Evolutionary conservation across 2,113 vertebrate genomes (phyloP), one percentile per base, ranked within the genome.

Genomic region (Gymnorhina tibicen): DNA sequence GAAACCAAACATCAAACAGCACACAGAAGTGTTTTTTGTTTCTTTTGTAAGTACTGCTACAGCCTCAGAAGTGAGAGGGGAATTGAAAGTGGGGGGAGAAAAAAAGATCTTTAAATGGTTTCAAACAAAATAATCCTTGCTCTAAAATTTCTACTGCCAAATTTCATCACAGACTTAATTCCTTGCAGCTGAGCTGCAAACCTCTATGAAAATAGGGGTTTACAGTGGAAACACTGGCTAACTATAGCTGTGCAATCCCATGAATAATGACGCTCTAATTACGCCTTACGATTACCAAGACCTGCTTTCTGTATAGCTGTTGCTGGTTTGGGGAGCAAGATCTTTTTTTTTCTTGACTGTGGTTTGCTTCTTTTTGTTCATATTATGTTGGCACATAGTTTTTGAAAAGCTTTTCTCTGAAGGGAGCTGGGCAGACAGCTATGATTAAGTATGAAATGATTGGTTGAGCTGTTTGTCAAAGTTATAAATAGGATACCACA

Each of bases 401-500:
- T 87, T 88, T 87, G 77, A 68, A 85, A 93, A 90, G 89, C 85
- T 68, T 88, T 87, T 72, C 77, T 95, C 85, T 96, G 87, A 85
- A 89, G 80, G 82, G 94, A 95, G 85, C 79, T 72, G 91, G 86
- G 85, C 92, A 96, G 94, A 96, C 94, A 93, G 90, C 97, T 96
- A 94, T 97, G 96, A 97, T 97, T 97, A 97, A 96, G 96, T 97
- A 95, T 85, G 93, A 91, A 97, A 94, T 96, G 96, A 96, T 92
- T 95, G 97, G 96, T 94, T 94, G 95, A 97, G 87, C 91, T 95
- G 95, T 97, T 97, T 95, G 96, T 96, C 92, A 89, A 91, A 95
- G 97, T 89, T 97, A 96, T 97, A 98, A 97, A 97, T 97, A 97
- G 96, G 87, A 92, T 85, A 95, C 94, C 95, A 94, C 96, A 97